Conservation (phyloP, 92 coral and sea anemone genomes). For the Porites divaricata region DNA sequence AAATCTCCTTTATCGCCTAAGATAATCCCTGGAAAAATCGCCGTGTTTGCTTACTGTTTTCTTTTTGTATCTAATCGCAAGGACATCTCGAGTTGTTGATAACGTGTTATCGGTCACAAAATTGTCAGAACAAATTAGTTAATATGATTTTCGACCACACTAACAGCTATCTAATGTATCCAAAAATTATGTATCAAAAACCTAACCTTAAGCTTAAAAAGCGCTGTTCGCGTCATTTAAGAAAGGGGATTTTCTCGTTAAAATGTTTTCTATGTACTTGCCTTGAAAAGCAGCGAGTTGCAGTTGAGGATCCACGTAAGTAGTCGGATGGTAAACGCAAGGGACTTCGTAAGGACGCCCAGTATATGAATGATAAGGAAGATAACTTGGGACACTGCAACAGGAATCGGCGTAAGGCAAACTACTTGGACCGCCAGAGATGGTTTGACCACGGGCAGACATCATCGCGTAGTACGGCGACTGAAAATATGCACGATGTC, state of each 20-base stretch:
- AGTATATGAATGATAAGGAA: conserved; percentile 58
- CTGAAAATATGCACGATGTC: conserved; percentile 71
- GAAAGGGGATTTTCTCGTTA: not conserved
- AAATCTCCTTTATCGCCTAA: conserved; percentile 30
- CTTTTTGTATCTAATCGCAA: conserved; percentile 19
- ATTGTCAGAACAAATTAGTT: conserved; percentile 36
- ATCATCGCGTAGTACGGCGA: conserved; percentile 79
- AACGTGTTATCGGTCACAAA: conserved; percentile 22
- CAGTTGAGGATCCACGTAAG: conserved; percentile 63
- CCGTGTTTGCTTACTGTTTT: conserved; percentile 9
- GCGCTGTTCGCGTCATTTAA: not conserved
- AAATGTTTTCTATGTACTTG: conserved; percentile 23
- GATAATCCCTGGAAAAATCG: conserved; percentile 9
- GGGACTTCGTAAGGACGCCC: conserved; percentile 68
- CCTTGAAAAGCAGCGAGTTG: conserved; percentile 77
- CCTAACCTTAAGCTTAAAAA: not conserved
- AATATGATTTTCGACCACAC: conserved; percentile 19
- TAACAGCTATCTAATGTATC: conserved; percentile 9
- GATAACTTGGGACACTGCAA: conserved; percentile 68
- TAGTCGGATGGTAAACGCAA: conserved; percentile 60
- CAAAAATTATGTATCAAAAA: conserved; percentile 8
- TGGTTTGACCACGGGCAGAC: conserved; percentile 64
- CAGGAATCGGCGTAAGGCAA: conserved; percentile 71
- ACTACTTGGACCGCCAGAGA: conserved; percentile 53
- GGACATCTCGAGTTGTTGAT: not conserved